Percentiles rank a stretch among this genome's conserved stretches.
Conservation (phyloP, 1,140 invertebrate genomes). For the Macrosteles quadrilineatus region DNA sequence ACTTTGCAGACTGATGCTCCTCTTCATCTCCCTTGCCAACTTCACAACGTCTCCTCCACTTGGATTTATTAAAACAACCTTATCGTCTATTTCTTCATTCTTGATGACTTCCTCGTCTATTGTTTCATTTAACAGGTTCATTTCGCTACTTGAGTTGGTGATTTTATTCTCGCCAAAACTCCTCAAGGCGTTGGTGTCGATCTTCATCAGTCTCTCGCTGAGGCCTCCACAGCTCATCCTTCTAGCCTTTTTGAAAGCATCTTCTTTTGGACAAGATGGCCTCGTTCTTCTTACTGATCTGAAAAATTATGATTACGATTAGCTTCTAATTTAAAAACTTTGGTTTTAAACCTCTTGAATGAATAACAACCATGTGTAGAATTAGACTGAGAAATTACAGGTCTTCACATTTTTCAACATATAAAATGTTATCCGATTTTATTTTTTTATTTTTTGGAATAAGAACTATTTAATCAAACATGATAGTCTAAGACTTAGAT, state of each 20-base stretch:
- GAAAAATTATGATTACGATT: neutral
- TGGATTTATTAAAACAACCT: conserved; percentile 1
- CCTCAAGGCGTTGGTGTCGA: neutral
- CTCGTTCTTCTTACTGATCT: conserved; percentile 6
- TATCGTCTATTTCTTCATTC: conserved; percentile 12
- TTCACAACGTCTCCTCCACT: neutral
- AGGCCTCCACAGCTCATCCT: conserved; percentile 4
- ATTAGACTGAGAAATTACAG: no score
- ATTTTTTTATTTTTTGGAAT: no score
- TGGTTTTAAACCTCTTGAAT: neutral
- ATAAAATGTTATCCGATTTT: no score
- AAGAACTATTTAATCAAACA: no score
- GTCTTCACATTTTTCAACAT: no score
- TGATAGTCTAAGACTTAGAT: no score
- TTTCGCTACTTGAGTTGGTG: conserved; percentile 10
- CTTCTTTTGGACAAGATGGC: neutral
- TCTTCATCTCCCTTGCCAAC: neutral
- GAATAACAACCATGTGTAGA: no score
- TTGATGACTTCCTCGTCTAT: neutral
- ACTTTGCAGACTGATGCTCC: conserved; percentile 24
- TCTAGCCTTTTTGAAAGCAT: neutral
- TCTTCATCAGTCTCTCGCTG: neutral
- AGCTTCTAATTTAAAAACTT: neutral
- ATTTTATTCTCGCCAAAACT: conserved; percentile 6
- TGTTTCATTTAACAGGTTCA: neutral